These are phyloP conservation scores for Psophia crepitans DNA, from an alignment of 2,113 vertebrate species.

Conservation along the genomic window DNA sequence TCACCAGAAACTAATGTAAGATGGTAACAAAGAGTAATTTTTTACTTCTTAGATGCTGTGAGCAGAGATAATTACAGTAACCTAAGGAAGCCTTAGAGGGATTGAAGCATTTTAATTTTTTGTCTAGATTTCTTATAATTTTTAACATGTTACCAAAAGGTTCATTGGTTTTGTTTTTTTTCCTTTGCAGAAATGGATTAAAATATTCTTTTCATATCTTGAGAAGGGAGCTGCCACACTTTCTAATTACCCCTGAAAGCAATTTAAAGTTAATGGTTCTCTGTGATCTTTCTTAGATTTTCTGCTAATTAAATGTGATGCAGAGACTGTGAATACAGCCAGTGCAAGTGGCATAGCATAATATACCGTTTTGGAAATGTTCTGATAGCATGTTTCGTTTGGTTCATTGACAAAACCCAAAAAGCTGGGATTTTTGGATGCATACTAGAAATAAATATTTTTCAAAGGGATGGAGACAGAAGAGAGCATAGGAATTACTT, in stretches of 20 bases:
- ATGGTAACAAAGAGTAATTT: background rate
- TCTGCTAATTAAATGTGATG: conserved; percentile 15
- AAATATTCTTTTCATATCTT: conserved; percentile 18
- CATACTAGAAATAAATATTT: background rate
- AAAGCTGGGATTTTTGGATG: background rate
- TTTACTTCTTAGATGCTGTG: background rate
- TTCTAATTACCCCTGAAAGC: conserved; percentile 38
- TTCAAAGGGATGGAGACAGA: background rate
- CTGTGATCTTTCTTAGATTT: background rate
- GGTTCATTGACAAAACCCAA: background rate
- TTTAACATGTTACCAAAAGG: background rate
- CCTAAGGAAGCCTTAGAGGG: background rate
- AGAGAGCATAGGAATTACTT: background rate
- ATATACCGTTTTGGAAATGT: background rate
- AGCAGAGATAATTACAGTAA: background rate
- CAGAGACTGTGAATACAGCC: background rate
- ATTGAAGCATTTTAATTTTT: background rate
- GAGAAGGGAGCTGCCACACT: background rate
- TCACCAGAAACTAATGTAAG: background rate
- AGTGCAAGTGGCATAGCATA: background rate
- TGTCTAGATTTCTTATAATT: background rate
- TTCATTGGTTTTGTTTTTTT: background rate
- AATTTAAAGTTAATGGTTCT: conserved; percentile 12
- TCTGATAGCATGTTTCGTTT: background rate
- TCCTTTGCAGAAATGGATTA: background rate